phyloP scores from a whole-genome alignment of 2,888 invertebrate genomes.

The Vesta saturnalis region DNA sequence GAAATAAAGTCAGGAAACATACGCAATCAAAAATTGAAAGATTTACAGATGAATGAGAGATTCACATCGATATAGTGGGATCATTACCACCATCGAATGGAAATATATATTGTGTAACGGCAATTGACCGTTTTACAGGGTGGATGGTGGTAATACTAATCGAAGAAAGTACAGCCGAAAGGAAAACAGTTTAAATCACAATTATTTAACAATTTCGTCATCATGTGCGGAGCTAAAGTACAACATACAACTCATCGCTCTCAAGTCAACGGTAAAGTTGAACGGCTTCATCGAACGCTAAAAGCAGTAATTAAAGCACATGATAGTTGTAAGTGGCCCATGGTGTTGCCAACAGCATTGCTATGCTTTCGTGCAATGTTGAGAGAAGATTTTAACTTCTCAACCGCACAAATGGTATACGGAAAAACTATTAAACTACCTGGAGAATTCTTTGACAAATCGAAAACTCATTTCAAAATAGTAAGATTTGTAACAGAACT shows the following conservation, averaged over 20 bases:
- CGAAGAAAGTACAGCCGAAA: slow-evolving; percentile 32
- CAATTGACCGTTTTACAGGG: slow-evolving; percentile 18
- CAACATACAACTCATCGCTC: neutral
- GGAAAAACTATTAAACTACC: slow-evolving; percentile 1
- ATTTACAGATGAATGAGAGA: slow-evolving; percentile 1
- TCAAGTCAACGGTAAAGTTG: neutral
- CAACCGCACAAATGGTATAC: neutral
- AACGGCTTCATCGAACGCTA: neutral
- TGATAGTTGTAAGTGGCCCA: neutral
- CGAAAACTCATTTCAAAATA: no score
- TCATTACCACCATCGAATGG: neutral
- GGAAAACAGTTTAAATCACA: slow-evolving; percentile 42
- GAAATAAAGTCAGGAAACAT: neutral
- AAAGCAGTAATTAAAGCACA: slow-evolving; percentile 1
- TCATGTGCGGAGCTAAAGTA: neutral
- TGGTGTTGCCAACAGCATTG: neutral
- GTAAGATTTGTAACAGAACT: no score
- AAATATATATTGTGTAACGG: neutral
- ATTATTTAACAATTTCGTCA: slow-evolving; percentile 29
- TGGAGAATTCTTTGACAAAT: neutral
- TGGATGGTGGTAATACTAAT: slow-evolving; percentile 36
- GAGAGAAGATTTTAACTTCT: neutral
- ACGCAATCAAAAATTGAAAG: neutral
- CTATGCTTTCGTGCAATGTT: neutral
- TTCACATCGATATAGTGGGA: slow-evolving; percentile 41